These are phyloP conservation scores for Amphimedon queenslandica DNA, from an alignment of 37 sponge, comb jelly and placozoan genomes.

Conservation along the genomic window DNA sequence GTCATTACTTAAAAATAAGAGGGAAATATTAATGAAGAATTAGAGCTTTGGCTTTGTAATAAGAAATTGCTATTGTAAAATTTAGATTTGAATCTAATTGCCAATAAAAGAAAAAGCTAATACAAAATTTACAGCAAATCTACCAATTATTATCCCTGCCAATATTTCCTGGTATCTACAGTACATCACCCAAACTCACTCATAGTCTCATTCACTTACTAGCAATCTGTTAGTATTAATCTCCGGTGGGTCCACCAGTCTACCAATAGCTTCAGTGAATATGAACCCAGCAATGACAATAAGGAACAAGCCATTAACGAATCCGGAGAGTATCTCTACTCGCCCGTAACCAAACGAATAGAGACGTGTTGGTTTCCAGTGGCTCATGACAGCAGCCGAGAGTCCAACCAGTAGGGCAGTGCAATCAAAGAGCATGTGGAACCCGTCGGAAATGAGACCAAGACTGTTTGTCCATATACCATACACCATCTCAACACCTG, in stretches of 20 bases:
- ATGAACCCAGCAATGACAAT: conserved; percentile 87
- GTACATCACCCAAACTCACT: too few species aligned
- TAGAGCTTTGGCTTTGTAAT: too few species aligned
- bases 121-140: too few species aligned
- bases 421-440: conserved; percentile 99
- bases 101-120: too few species aligned
- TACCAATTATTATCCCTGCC: too few species aligned
- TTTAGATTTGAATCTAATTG: too few species aligned
- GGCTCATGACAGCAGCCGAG: conserved; percentile 87
- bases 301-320: conserved; percentile 90
- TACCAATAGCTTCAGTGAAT: conserved; percentile 74
- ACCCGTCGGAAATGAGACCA: conserved; percentile 98
- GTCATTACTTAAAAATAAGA: too few species aligned
- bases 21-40: too few species aligned
- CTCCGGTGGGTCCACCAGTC: conserved; percentile 93
- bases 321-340: conserved; percentile 92
- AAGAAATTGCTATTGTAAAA: too few species aligned
- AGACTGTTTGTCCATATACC: conserved; percentile 98
- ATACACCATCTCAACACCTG: conserved; percentile 89
- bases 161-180: too few species aligned
- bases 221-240: conserved; percentile 85
- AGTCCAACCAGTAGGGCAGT: conserved; percentile 94
- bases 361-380: conserved; percentile 86
- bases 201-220: too few species aligned
- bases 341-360: conserved; percentile 92